Base-by-base conservation (phyloP, 2,888 invertebrate genomes). In the Callosobruchus maculatus region DNA sequence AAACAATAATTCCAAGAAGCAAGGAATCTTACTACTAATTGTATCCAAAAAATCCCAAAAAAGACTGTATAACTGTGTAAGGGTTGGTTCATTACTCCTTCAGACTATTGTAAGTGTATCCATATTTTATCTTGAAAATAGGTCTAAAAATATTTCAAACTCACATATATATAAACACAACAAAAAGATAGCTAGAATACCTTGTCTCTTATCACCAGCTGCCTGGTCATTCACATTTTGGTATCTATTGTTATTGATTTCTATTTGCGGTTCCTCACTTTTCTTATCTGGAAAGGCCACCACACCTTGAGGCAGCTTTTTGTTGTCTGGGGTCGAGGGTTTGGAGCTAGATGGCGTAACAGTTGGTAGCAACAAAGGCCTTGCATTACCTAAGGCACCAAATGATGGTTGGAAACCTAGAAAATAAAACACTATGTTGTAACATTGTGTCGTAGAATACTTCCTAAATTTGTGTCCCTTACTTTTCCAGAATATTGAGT, bases 181-280 rank as follows among this genome's bases (percentile, higher is more conserved):
- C n/a, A n/a, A n/a, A n/a, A n/a, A n/a, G n/a, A 49, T 49, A 49
- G 13, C 49, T 13, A 49, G 9, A 1, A 49, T n/a, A 49, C 49
- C 49, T 49, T 5, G 49, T 49, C 13, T 18, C 18, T 49, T 49
- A 13, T 49, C 49, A 49, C 7, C 49, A 13, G 13, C 49, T 49
- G 49, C 13, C 49, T 49, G 49, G 13, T 77, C 78, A 22, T 74
- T 77, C n/a, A 75, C 88, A 79, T 88, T 88, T 73, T 88, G 86
- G 31, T 89, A 84, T 73, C 85, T 81, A 78, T 87, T 87, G 26
- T 87, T 87, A 1, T 85, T 83, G 71, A 82, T 76, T 74, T 84
- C 82, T 5, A 77, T 79, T 22, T 82, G 80, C 7, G 80, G 79
- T 26, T 83, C 82, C 26, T 79, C 75, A 67, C 81, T 80, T 22